Percentiles rank a stretch among this genome's conserved stretches.
Conservation (phyloP, 2,113 vertebrate species). For the Grallaria varia region DNA sequence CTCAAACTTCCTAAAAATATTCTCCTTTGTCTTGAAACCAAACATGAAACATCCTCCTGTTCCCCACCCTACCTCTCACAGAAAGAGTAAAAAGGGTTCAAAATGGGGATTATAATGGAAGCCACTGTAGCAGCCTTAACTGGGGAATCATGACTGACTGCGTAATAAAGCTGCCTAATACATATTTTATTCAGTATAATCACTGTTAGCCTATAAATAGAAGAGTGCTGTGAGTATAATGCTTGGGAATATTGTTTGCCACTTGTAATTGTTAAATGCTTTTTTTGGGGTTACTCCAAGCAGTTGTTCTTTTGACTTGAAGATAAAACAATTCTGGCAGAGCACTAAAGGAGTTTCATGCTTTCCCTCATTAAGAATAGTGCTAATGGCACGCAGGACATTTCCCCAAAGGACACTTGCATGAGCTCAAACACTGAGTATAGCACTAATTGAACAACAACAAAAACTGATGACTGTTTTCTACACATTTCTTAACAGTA, state of each 20-base stretch:
- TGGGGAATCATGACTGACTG: not conserved
- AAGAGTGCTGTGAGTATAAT: conserved; percentile 37
- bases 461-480: conserved; percentile 71
- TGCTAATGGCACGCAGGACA: conserved; percentile 72
- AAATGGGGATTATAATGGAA: conserved; percentile 6
- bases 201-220: conserved; percentile 67
- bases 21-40: conserved; percentile 60
- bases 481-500: conserved; percentile 70
- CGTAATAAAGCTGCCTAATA: conserved; percentile 46
- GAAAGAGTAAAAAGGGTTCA: conserved; percentile 5
- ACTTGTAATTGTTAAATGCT: conserved; percentile 70
- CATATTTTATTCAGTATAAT: conserved; percentile 58
- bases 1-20: conserved; percentile 68
- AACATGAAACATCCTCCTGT: conserved; percentile 58
- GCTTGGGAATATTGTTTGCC: conserved; percentile 73
- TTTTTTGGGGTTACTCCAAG: conserved; percentile 77
- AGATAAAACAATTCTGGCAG: conserved; percentile 79
- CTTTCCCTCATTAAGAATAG: conserved; percentile 76
- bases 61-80: conserved; percentile 26
- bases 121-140: not conserved
- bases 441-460: conserved; percentile 72
- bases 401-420: conserved; percentile 73
- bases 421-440: conserved; percentile 63
- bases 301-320: conserved; percentile 76
- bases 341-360: conserved; percentile 73